Evolutionary conservation across 2,113 vertebrate species (phyloP).

Genomic region (Arizona elegans): DNA sequence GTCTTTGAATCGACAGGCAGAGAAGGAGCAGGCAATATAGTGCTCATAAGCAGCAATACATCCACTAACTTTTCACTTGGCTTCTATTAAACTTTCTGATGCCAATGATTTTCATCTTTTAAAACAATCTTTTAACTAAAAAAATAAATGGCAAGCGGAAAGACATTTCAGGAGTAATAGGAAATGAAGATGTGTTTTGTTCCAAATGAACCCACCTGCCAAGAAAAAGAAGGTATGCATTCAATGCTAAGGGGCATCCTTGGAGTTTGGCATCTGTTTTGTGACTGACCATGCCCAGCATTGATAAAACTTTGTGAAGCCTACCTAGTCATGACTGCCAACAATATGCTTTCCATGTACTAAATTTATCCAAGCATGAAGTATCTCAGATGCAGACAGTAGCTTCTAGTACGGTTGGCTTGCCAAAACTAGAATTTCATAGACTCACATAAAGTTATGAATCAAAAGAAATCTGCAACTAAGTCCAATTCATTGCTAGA

Average conservation of each 20-base stretch:
- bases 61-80: not conserved
- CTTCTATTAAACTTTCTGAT: not conserved
- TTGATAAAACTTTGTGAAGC: not conserved
- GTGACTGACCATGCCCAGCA: not conserved
- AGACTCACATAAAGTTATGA: not conserved
- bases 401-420: not conserved
- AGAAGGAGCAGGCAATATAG: not conserved
- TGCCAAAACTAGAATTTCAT: not conserved
- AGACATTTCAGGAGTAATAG: not conserved
- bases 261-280: not conserved
- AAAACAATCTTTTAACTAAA: not conserved
- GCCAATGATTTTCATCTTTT: not conserved
- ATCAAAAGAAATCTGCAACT: not conserved
- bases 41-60: not conserved
- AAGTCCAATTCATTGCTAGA: not conserved
- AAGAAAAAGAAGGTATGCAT: not conserved
- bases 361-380: not conserved
- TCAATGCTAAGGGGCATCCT: not conserved
- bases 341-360: not conserved
- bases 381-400: not conserved
- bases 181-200: not conserved
- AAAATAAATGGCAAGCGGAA: not conserved
- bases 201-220: not conserved
- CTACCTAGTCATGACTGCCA: not conserved
- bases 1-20: not conserved